Percentiles rank a stretch among this genome's conserved stretches.
phyloP scores from a whole-genome alignment of 2,888 invertebrate genomes.

The Dolichopus griseipennis region DNA sequence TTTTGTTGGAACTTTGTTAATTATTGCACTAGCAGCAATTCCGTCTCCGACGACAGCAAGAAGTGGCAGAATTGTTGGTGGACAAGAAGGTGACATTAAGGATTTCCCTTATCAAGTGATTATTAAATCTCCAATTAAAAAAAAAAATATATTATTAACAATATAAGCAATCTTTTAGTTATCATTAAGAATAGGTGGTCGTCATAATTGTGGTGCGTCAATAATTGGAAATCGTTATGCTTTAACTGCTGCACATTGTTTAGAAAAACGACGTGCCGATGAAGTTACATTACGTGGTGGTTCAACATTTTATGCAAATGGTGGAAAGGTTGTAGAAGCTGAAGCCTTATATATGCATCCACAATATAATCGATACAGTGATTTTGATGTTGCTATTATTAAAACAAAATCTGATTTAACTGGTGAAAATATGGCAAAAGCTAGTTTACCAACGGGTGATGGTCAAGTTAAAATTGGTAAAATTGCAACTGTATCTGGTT shows the following conservation, averaged over 20 bases:
- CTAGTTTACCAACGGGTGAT: slow-evolving; percentile 13
- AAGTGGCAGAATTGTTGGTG: slow-evolving; percentile 14
- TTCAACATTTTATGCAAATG: slow-evolving; percentile 15
- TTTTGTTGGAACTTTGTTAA: not conserved
- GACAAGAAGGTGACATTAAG: slow-evolving; percentile 13
- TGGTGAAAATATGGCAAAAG: slow-evolving; percentile 17
- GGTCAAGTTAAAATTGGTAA: slow-evolving; percentile 13
- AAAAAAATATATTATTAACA: not conserved
- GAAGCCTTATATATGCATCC: slow-evolving; percentile 16
- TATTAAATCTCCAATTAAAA: not conserved
- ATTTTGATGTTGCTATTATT: slow-evolving; percentile 20
- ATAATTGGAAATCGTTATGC: slow-evolving; percentile 18
- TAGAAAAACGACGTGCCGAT: slow-evolving; percentile 13
- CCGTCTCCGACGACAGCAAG: not conserved
- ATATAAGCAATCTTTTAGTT: slow-evolving; percentile 10
- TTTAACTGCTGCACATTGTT: slow-evolving; percentile 22
- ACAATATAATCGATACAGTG: slow-evolving; percentile 18
- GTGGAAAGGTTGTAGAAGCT: slow-evolving; percentile 18
- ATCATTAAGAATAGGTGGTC: slow-evolving; percentile 19
- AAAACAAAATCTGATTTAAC: slow-evolving; percentile 16
- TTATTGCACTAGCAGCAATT: not conserved
- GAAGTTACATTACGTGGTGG: slow-evolving; percentile 19
- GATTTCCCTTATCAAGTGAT: slow-evolving; percentile 21
- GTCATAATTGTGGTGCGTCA: slow-evolving; percentile 21
- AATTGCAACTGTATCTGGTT: slow-evolving; percentile 19